Evolutionary conservation across 2,113 vertebrate genomes (phyloP), one percentile per base, ranked within the genome.

Genomic region (Electrona antarctica): DNA sequence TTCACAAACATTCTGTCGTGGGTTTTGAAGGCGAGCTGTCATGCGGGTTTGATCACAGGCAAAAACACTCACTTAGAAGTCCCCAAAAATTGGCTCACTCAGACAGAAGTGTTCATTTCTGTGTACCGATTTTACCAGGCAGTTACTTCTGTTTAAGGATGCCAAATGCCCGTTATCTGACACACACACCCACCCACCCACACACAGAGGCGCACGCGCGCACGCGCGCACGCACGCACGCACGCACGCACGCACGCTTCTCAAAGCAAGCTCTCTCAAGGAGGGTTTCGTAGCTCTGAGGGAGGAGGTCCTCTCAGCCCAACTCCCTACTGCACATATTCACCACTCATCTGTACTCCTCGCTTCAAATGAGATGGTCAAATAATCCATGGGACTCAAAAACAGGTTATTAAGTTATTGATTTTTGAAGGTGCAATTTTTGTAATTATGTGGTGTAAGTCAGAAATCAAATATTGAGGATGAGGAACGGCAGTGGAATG

Each of bases 31-130:
- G 71, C 81, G 68, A 89, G 78, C 76, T 88, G 87, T 88, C 86
- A 91, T 91, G 87, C 86, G 90, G 90, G 88, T 88, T 92, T 92
- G 85, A 92, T 93, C 88, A 85, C 64, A 85, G 73, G 73, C 70
- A 64, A 77, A 80, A 82, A 78, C 63, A 49, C 60, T 73, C 78
- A 82, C 75, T 77, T 66, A 74, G 77, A 88, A 85, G 74, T 74
- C 66, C 58, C 75, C 54, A 48, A 57, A 14, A 80, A 83, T 85
- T 83, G 80, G 81, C 87, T 14, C 11, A 5, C 47, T 50, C 56
- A 84, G 73, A 76, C n/a, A 33, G 59, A 67, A 73, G 29, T 21
- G 45, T 11, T 67, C 69, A 74, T 77, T 64, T 73, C 87, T 82
- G 76, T 63, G 74, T 60, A 74, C 28, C 41, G 64, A 74, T 79